These are phyloP conservation scores for Microcebus lehilahytsara DNA, from an alignment of 2,113 vertebrate genomes.

Conservation along the genomic window DNA sequence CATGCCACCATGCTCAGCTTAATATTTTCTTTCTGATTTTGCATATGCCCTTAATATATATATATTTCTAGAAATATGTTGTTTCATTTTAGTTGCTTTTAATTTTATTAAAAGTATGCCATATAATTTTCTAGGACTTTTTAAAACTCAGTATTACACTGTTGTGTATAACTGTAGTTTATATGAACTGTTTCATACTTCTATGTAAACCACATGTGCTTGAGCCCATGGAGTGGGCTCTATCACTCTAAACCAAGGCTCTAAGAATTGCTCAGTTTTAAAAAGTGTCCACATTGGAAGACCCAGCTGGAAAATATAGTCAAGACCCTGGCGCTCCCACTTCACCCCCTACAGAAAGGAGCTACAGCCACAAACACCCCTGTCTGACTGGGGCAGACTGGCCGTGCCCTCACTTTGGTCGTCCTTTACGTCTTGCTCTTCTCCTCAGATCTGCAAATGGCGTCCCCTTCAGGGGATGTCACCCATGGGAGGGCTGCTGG, in stretches of 20 bases:
- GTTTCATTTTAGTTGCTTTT: background rate
- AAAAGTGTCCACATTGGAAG: background rate
- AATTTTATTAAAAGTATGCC: background rate
- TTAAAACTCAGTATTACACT: background rate
- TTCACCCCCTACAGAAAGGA: background rate
- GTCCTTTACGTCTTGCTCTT: background rate
- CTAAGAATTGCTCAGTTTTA: background rate
- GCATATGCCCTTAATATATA: background rate
- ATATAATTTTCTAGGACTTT: background rate
- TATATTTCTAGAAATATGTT: background rate
- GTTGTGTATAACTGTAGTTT: background rate
- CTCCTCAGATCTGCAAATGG: background rate
- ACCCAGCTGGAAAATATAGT: background rate
- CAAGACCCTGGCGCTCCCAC: background rate
- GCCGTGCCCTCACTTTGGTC: no score
- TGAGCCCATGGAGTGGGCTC: background rate
- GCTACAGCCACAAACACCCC: background rate
- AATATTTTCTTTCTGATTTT: background rate
- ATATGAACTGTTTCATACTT: background rate
- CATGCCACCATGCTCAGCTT: background rate
- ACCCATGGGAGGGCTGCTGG: background rate
- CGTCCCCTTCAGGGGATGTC: background rate
- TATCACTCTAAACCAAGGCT: background rate
- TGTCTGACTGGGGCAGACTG: no score
- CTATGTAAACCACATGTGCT: background rate